Conservation (phyloP, 1,140 invertebrate genomes). For the Eciton burchellii region DNA sequence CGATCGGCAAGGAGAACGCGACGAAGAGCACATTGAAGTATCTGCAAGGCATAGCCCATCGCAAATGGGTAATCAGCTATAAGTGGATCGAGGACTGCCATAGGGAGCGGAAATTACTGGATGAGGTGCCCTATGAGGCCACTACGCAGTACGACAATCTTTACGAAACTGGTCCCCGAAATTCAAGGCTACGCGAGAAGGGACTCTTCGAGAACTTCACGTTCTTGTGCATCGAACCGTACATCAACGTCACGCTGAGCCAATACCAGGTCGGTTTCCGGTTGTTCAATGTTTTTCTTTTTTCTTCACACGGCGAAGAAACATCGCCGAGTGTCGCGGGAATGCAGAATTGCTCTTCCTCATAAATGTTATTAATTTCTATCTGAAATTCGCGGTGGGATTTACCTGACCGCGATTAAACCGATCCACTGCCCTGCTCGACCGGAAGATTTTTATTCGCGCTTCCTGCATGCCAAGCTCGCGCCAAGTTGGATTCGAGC, state of each 20-base stretch:
- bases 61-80: conserved; percentile 69
- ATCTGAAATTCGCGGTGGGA: neutral
- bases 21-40: conserved; percentile 74
- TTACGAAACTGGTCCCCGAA: conserved; percentile 60
- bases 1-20: conserved; percentile 7
- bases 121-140: conserved; percentile 85
- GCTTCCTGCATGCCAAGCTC: neutral
- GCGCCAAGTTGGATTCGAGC: conserved; percentile 41
- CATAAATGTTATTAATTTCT: conserved; percentile 11
- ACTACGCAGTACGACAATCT: conserved; percentile 33
- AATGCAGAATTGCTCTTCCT: neutral
- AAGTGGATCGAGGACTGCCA: conserved; percentile 89
- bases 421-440: neutral
- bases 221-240: conserved; percentile 69
- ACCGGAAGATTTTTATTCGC: conserved; percentile 55
- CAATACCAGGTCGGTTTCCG: conserved; percentile 67
- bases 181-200: conserved; percentile 56
- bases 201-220: conserved; percentile 69
- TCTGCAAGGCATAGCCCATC: conserved; percentile 72
- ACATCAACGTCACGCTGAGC: conserved; percentile 45
- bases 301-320: neutral
- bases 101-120: conserved; percentile 85
- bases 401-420: conserved; percentile 31
- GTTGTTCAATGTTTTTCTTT: neutral
- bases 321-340: too few species aligned